Percentiles rank a stretch among this genome's conserved stretches.
These are phyloP conservation scores for Lepidurus couesii DNA, from an alignment of 1,140 invertebrate species.

Conservation along the genomic window DNA sequence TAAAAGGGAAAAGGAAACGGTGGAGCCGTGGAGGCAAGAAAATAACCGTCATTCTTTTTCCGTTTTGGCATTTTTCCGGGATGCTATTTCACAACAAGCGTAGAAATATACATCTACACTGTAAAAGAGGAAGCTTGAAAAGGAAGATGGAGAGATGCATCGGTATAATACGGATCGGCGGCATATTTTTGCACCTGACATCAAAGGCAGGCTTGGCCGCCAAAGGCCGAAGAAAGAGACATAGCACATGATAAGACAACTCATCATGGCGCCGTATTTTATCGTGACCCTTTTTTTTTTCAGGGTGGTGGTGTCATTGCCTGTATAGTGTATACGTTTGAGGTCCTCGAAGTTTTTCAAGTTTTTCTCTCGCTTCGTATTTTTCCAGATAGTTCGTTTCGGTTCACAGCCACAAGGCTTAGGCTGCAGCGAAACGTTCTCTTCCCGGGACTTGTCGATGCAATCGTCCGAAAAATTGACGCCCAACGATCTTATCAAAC, in stretches of 20 bases:
- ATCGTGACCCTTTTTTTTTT: neutral
- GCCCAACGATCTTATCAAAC: constrained; percentile 7
- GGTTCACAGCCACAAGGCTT: neutral
- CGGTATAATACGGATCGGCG: neutral
- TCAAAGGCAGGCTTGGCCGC: neutral
- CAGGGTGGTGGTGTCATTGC: neutral
- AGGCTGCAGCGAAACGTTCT: neutral
- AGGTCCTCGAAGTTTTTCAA: neutral
- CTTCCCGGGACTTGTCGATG: constrained; percentile 11
- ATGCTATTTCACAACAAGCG: neutral
- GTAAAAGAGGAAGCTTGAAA: neutral
- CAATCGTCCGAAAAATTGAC: constrained; percentile 9
- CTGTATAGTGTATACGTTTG: neutral
- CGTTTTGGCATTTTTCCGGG: neutral
- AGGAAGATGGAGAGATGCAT: neutral
- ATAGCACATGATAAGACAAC: constrained; percentile 8
- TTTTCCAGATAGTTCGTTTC: neutral
- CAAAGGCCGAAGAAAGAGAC: neutral
- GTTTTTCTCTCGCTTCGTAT: neutral
- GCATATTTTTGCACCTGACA: constrained; percentile 12
- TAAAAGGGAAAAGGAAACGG: neutral
- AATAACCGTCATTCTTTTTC: neutral
- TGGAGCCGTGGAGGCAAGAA: neutral
- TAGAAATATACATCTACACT: neutral
- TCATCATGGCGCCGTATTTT: neutral